phyloP scores from a whole-genome alignment of 2,797 vertebrate species.

The Botia almorhae region DNA sequence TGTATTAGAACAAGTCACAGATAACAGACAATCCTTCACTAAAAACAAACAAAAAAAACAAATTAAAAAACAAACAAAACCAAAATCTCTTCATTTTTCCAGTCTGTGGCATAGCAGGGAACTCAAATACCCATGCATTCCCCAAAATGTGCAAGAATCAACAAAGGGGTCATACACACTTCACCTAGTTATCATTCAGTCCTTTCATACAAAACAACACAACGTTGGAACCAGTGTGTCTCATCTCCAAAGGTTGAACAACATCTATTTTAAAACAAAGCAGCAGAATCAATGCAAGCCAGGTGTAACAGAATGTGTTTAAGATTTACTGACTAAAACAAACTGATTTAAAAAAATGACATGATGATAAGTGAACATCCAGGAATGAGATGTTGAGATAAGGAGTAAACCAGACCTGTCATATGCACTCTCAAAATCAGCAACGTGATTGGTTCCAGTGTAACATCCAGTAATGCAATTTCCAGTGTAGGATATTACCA shows the following conservation, averaged over 20 bases:
- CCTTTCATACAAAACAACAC: background rate
- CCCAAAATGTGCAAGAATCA: slow-evolving; percentile 40
- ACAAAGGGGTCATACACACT: slow-evolving; percentile 10
- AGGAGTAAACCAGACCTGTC: slow-evolving; percentile 27
- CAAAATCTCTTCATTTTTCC: slow-evolving; percentile 60
- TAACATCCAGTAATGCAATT: slow-evolving; percentile 52
- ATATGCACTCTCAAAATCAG: slow-evolving; percentile 33
- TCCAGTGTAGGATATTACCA: slow-evolving; percentile 55
- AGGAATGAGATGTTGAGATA: slow-evolving; percentile 50
- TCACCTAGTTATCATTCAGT: slow-evolving; percentile 34
- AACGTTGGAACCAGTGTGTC: background rate
- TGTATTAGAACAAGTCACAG: slow-evolving; percentile 71
- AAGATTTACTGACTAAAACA: slow-evolving; percentile 44
- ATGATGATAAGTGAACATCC: slow-evolving; percentile 54
- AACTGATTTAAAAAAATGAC: slow-evolving; percentile 36
- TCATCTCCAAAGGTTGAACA: slow-evolving; percentile 35
- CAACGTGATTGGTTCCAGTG: slow-evolving; percentile 59
- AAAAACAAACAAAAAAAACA: slow-evolving; percentile 53
- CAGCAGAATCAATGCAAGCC: slow-evolving; percentile 12
- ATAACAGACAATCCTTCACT: slow-evolving; percentile 66
- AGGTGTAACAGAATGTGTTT: slow-evolving; percentile 16
- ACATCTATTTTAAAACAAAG: slow-evolving; percentile 44
- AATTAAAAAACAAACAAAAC: slow-evolving; percentile 57
- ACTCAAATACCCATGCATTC: slow-evolving; percentile 58
- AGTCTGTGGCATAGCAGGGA: slow-evolving; percentile 61